phyloP scores from a whole-genome alignment of 2,797 vertebrate genomes.

The Chaetodon trifasciatus region DNA sequence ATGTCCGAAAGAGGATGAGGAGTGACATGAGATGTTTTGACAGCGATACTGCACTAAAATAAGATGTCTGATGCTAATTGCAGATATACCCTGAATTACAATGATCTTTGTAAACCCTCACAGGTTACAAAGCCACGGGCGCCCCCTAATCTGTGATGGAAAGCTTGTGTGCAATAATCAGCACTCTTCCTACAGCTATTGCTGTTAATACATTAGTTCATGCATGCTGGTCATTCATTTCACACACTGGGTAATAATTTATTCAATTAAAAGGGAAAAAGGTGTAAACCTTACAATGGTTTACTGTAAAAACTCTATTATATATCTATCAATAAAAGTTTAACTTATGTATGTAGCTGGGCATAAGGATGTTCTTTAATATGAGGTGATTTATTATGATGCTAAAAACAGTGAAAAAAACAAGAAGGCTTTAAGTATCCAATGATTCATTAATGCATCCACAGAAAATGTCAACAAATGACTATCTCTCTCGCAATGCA shows the following conservation, averaged over 20 bases:
- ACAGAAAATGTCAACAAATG: neutral
- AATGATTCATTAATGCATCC: neutral
- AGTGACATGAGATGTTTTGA: neutral
- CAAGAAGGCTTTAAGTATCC: no score
- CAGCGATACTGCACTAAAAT: neutral
- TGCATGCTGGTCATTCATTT: neutral
- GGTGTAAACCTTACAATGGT: neutral
- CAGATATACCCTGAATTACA: neutral
- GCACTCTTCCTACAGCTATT: no score
- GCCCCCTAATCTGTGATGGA: neutral
- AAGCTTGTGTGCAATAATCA: neutral
- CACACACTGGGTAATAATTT: neutral
- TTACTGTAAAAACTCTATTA: neutral
- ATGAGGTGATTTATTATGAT: neutral
- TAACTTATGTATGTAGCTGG: neutral
- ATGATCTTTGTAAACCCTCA: neutral
- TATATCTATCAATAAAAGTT: neutral
- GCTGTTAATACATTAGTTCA: neutral
- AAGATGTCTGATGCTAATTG: neutral
- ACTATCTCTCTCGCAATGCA: neutral
- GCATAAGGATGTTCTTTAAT: neutral
- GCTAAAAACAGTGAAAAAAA: neutral
- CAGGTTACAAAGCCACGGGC: no score
- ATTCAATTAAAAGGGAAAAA: neutral
- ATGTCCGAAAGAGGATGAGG: neutral